Evolutionary conservation across 2,113 vertebrate genomes (phyloP).

Genomic region (Erinaceus europaeus): DNA sequence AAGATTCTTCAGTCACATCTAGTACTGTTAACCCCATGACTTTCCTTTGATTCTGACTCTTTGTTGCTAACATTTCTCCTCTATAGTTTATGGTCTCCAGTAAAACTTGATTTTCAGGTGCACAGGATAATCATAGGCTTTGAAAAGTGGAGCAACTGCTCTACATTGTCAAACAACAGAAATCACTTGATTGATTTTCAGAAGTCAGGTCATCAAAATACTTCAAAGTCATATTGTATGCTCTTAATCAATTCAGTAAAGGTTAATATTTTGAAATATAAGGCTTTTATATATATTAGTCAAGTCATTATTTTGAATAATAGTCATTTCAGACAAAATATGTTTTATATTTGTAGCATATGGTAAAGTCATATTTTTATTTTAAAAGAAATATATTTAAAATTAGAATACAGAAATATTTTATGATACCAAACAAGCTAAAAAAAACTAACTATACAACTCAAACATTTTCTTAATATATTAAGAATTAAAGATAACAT

Average conservation of each 20-base stretch:
- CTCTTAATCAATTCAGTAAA: conserved; percentile 75
- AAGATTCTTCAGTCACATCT: conserved; percentile 60
- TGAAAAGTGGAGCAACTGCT: conserved; percentile 69
- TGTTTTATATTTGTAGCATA: conserved; percentile 60
- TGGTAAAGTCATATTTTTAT: conserved; percentile 35
- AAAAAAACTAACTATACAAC: conserved; percentile 23
- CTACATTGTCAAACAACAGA: conserved; percentile 63
- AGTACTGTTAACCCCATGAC: conserved; percentile 60
- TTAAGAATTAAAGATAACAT: conserved; percentile 1
- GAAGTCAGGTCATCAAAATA: conserved; percentile 71
- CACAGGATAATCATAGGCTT: conserved; percentile 67
- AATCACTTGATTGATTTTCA: conserved; percentile 77
- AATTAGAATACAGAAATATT: conserved; percentile 33
- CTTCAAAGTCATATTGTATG: conserved; percentile 73
- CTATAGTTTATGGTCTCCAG: conserved; percentile 35
- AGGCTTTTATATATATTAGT: conserved; percentile 25
- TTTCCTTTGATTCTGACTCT: conserved; percentile 64
- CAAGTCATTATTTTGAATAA: conserved; percentile 71
- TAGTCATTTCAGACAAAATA: conserved; percentile 56
- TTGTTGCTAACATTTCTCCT: conserved; percentile 63
- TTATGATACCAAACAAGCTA: not conserved
- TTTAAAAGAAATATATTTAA: conserved; percentile 25
- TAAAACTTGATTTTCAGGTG: conserved; percentile 55
- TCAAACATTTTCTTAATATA: conserved; percentile 4
- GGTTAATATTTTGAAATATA: conserved; percentile 76